A percentile compares a stretch with the other conserved stretches of the same genome.
Evolutionary conservation across 2,797 vertebrate species (phyloP).

Genomic region (Bradypodion ventrale): DNA sequence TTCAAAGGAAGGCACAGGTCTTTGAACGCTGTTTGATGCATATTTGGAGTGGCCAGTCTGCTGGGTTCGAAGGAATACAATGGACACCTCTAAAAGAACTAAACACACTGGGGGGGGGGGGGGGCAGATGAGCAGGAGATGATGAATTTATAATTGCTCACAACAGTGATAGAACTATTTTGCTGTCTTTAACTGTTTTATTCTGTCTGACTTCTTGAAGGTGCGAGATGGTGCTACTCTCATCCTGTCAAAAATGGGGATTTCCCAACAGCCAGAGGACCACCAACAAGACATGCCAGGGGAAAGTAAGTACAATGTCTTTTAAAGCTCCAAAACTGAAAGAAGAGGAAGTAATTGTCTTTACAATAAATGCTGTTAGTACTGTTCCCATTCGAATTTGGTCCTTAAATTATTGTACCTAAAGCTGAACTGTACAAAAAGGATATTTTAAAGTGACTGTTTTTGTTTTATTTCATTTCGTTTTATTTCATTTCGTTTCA

Average conservation of each 20-base stretch:
- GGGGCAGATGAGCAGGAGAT: not conserved
- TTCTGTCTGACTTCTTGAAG: conserved; percentile 76
- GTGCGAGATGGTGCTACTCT: conserved; percentile 92
- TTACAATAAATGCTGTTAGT: not conserved
- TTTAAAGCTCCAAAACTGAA: not conserved
- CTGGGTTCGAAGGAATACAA: not conserved
- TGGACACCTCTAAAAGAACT: not conserved
- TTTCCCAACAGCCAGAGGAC: conserved; percentile 91
- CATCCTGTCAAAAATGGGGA: conserved; percentile 88
- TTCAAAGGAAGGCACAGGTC: not conserved
- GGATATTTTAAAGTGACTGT: conserved; percentile 14
- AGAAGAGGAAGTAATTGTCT: conserved; percentile 11
- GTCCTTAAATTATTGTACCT: no score
- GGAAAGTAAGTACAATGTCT: conserved; percentile 84
- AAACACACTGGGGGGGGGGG: no score
- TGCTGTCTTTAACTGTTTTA: not conserved
- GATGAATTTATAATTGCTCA: not conserved
- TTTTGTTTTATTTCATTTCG: not conserved
- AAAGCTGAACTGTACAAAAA: not conserved
- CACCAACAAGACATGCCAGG: conserved; percentile 95
- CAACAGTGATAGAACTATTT: not conserved
- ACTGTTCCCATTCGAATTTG: not conserved
- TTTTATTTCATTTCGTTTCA: no score
- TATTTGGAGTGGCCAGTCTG: not conserved
- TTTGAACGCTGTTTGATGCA: not conserved